These are phyloP conservation scores for Picus viridis DNA, from an alignment of 2,797 vertebrate species.

Conservation along the genomic window DNA sequence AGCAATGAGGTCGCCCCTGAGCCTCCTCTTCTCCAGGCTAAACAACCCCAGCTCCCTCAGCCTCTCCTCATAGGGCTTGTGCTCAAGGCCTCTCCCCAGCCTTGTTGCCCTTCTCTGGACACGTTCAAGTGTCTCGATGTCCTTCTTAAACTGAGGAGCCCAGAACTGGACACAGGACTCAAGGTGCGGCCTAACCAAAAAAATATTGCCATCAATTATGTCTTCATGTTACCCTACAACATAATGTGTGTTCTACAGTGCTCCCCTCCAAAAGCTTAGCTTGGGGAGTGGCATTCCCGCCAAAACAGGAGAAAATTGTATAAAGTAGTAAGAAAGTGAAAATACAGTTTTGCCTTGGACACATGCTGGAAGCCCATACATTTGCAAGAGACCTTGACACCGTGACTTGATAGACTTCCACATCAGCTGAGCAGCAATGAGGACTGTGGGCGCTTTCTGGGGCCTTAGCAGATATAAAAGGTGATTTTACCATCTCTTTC, in stretches of 20 bases:
- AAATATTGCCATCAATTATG: neutral
- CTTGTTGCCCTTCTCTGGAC: too few relatives aligned
- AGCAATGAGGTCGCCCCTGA: too few relatives aligned
- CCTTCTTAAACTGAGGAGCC: too few relatives aligned
- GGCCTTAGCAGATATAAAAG: neutral
- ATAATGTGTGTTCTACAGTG: neutral
- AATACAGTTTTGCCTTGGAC: neutral
- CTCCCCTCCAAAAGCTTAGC: neutral
- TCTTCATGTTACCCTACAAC: too few relatives aligned
- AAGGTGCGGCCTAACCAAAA: too few relatives aligned
- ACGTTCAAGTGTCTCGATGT: too few relatives aligned
- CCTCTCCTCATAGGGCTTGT: too few relatives aligned
- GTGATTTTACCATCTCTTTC: neutral
- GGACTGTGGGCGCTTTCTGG: neutral
- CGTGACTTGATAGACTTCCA: neutral
- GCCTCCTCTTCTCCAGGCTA: too few relatives aligned
- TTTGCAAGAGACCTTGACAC: neutral
- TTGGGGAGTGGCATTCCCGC: neutral
- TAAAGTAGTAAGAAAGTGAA: neutral
- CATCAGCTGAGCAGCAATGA: neutral
- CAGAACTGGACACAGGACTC: too few relatives aligned
- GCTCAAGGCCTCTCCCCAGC: too few relatives aligned
- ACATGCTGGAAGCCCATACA: neutral
- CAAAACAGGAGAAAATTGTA: neutral
- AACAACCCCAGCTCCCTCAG: too few relatives aligned